phyloP scores from a whole-genome alignment of 2,113 vertebrate genomes.

The Sorex araneus region DNA sequence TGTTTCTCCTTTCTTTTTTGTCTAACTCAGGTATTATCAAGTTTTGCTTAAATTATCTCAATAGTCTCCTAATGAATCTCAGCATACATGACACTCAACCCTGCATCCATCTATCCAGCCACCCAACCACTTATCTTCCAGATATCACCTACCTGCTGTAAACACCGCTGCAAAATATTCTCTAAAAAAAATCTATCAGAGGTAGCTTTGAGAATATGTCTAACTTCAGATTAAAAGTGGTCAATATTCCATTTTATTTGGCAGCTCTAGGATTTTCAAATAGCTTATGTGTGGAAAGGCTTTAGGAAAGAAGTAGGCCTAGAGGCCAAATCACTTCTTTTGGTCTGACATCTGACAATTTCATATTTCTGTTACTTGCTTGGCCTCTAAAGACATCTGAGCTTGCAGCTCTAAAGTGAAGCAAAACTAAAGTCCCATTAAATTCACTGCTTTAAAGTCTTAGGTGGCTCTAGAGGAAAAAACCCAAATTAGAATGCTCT shows the following conservation, averaged over 20 bases:
- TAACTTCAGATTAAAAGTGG: constrained; percentile 7
- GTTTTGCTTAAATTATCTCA: not conserved
- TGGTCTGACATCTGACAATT: not conserved
- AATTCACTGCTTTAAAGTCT: not conserved
- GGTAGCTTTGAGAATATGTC: not conserved
- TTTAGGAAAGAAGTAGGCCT: not conserved
- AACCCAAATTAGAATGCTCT: not conserved
- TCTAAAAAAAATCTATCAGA: not conserved
- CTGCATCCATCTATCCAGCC: not conserved
- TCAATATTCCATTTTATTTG: not conserved
- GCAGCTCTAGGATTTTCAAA: not conserved
- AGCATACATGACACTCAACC: not conserved
- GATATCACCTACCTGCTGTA: not conserved
- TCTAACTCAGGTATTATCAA: not conserved
- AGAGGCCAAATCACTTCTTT: not conserved
- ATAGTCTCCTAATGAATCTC: not conserved
- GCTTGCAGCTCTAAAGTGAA: constrained; percentile 13
- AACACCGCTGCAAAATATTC: not conserved
- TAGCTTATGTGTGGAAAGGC: not conserved
- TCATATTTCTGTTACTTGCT: constrained; percentile 18
- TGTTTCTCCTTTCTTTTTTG: constrained; percentile 1
- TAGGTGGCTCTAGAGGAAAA: not conserved
- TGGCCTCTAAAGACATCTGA: constrained; percentile 11
- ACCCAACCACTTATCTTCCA: not conserved
- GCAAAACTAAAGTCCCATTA: constrained; percentile 37